Conservation (phyloP, 2,888 invertebrate genomes). For the Watsonalla binaria region DNA sequence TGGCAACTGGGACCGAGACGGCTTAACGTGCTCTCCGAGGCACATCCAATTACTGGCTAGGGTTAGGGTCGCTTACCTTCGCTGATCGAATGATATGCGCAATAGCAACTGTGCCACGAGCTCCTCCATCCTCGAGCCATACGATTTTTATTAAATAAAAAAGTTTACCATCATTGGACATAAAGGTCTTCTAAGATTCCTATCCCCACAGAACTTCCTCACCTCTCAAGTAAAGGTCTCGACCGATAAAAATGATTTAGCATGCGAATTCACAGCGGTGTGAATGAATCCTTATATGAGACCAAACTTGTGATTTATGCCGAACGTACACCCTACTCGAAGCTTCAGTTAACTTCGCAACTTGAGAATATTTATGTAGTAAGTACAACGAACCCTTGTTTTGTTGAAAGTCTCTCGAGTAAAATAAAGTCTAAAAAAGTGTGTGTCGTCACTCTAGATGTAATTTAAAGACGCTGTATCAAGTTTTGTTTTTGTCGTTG, state of each 20-base stretch:
- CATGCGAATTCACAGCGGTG: neutral
- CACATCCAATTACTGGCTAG: too few species aligned
- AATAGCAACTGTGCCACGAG: too few species aligned
- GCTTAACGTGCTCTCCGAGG: too few species aligned
- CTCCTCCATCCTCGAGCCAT: too few species aligned
- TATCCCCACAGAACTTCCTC: too few species aligned
- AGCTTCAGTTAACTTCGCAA: conserved; percentile 10
- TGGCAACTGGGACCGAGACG: too few species aligned
- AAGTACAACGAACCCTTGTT: conserved; percentile 23
- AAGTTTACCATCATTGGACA: neutral
- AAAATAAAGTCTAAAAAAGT: conserved; percentile 14
- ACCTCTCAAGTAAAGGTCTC: too few species aligned
- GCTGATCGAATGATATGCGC: too few species aligned
- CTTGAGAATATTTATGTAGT: conserved; percentile 25
- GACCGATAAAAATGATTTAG: neutral
- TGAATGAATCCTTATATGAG: neutral
- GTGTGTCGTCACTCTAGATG: conserved; percentile 15
- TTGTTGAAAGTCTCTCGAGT: conserved; percentile 36
- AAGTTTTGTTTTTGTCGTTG: too few species aligned
- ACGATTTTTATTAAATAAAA: too few species aligned
- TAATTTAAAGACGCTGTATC: conserved; percentile 13
- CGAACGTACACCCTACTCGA: conserved; percentile 1
- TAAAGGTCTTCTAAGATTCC: too few species aligned
- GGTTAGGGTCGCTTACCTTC: too few species aligned
- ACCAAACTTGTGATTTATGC: conserved; percentile 3